Percentiles rank a stretch among this genome's conserved stretches.
Evolutionary conservation across 2,797 vertebrate species (phyloP).

Genomic region (Eupleurogrammus muticus): DNA sequence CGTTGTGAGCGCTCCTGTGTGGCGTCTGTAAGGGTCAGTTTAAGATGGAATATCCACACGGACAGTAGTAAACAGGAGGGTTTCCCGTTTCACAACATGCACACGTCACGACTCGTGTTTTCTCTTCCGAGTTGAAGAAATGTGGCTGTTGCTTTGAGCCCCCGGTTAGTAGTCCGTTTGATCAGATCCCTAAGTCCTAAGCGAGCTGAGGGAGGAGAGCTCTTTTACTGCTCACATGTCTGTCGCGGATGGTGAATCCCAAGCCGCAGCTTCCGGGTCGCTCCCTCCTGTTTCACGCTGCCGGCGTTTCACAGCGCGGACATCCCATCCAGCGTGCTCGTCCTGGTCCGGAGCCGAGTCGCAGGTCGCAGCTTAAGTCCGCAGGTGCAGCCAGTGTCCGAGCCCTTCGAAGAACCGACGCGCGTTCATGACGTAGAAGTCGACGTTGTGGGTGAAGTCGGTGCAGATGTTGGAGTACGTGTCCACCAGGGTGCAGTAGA

Average conservation of each 20-base stretch:
- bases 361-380: slow-evolving; percentile 74
- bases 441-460: slow-evolving; percentile 92
- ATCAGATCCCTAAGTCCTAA: background rate
- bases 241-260: too few species aligned
- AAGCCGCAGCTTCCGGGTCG: too few species aligned
- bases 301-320: too few species aligned
- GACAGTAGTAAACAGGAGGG: slow-evolving; percentile 57
- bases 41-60: slow-evolving; percentile 32
- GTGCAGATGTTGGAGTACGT: slow-evolving; percentile 91
- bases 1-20: slow-evolving; percentile 27
- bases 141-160: slow-evolving; percentile 14
- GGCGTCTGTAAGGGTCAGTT: slow-evolving; percentile 17
- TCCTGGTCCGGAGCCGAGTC: slow-evolving; percentile 26
- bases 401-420: slow-evolving; percentile 85
- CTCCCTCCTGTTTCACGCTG: too few species aligned
- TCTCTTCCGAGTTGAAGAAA: slow-evolving; percentile 26
- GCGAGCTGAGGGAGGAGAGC: background rate
- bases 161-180: background rate
- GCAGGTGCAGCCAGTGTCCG: slow-evolving; percentile 86
- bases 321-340: too few species aligned
- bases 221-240: background rate
- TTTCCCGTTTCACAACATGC: slow-evolving; percentile 19
- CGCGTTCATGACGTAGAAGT: slow-evolving; percentile 90
- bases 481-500: slow-evolving; percentile 93
- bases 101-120: background rate